These are phyloP conservation scores for Discoglossus pictus DNA, from an alignment of 2,797 vertebrate genomes.

Conservation along the genomic window DNA sequence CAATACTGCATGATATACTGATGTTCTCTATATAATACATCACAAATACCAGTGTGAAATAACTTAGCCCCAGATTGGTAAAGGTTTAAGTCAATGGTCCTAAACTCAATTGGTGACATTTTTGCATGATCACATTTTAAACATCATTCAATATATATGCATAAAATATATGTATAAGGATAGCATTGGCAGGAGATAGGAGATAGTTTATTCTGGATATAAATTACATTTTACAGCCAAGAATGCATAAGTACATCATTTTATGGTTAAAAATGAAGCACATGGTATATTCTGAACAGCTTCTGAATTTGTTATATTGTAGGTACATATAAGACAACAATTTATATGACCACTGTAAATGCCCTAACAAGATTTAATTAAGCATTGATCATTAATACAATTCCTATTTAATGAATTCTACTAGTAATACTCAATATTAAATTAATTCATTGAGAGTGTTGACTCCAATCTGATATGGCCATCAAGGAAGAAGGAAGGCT, in stretches of 20 bases:
- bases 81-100: constrained; percentile 30
- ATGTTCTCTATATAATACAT: background rate
- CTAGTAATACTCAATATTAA: too few species aligned
- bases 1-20: background rate
- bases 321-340: too few species aligned
- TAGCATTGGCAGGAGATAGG: constrained; percentile 5
- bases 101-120: constrained; percentile 24
- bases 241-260: constrained; percentile 16
- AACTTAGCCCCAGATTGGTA: background rate
- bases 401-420: too few species aligned
- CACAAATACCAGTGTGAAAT: constrained; percentile 10
- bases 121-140: constrained; percentile 33
- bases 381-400: too few species aligned
- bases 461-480: too few species aligned
- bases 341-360: too few species aligned
- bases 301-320: background rate
- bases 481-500: too few species aligned
- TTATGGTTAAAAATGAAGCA: background rate
- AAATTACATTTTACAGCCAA: constrained; percentile 20
- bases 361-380: too few species aligned
- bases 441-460: too few species aligned
- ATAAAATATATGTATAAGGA: constrained; percentile 11
- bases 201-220: constrained; percentile 13
- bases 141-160: constrained; percentile 13
- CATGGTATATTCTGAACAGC: background rate